These are phyloP conservation scores for Pseudococcus longispinus DNA, from an alignment of 2,888 invertebrate genomes.

Conservation along the genomic window DNA sequence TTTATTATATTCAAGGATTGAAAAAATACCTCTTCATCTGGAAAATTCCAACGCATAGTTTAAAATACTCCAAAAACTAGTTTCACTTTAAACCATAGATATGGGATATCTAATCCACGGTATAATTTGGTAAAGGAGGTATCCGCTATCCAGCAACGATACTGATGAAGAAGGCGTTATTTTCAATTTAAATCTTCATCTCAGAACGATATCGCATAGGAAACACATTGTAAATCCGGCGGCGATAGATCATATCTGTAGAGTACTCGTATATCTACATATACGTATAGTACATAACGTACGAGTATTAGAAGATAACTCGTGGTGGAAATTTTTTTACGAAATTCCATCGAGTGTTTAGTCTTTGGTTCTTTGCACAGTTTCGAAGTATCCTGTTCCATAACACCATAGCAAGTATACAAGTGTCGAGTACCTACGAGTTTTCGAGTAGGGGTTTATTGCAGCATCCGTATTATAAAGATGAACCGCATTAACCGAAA, in stretches of 20 bases:
- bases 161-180: constrained; percentile 14
- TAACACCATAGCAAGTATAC: background rate
- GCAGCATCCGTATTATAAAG: background rate
- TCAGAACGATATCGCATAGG: background rate
- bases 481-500: background rate
- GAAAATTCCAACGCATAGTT: background rate
- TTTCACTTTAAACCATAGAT: background rate
- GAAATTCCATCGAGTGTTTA: background rate
- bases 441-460: background rate
- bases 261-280: too few species aligned
- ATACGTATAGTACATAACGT: background rate
- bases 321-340: constrained; percentile 7
- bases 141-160: background rate
- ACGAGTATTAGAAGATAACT: background rate
- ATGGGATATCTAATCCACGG: background rate
- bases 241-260: background rate
- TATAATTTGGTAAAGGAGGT: background rate
- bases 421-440: background rate
- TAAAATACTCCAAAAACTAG: background rate
- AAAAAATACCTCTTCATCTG: background rate
- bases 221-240: constrained; percentile 8
- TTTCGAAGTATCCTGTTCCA: background rate
- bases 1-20: background rate
- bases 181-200: constrained; percentile 31
- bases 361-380: background rate